phyloP scores from a whole-genome alignment of 2,888 invertebrate species.

The Tipula vernalis region DNA sequence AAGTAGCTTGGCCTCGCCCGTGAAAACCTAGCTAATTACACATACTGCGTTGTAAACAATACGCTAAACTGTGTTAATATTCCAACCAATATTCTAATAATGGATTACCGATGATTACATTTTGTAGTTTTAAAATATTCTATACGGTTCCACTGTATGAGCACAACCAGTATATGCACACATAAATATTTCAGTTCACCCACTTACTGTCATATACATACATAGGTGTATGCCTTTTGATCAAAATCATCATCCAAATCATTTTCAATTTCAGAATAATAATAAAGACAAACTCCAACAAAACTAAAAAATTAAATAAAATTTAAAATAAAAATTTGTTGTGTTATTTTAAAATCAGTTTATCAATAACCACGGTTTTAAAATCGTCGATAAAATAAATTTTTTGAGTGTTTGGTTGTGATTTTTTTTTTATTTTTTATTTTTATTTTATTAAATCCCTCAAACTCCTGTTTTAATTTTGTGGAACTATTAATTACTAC shows the following conservation, averaged over 20 bases:
- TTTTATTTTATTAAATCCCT: background rate
- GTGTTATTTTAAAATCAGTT: background rate
- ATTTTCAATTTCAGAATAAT: background rate
- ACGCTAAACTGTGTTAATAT: too few relatives aligned
- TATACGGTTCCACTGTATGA: background rate
- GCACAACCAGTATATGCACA: background rate
- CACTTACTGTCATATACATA: background rate
- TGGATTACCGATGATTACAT: too few relatives aligned
- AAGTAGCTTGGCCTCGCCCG: too few relatives aligned
- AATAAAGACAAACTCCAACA: background rate
- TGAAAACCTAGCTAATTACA: too few relatives aligned
- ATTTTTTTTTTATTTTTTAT: background rate
- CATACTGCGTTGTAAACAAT: too few relatives aligned
- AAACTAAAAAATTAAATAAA: background rate
- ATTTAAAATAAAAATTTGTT: background rate
- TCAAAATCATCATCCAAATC: slow-evolving; percentile 6
- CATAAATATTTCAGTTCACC: background rate
- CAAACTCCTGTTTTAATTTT: background rate
- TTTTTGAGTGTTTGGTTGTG: background rate
- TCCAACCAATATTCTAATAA: too few relatives aligned
- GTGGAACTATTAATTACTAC: background rate
- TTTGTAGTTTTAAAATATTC: background rate
- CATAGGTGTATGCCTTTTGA: background rate
- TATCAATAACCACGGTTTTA: slow-evolving; percentile 5
- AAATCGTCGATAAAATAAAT: background rate